Evolutionary conservation across 2,113 vertebrate genomes (phyloP).

Genomic region (Phocoena sinus): DNA sequence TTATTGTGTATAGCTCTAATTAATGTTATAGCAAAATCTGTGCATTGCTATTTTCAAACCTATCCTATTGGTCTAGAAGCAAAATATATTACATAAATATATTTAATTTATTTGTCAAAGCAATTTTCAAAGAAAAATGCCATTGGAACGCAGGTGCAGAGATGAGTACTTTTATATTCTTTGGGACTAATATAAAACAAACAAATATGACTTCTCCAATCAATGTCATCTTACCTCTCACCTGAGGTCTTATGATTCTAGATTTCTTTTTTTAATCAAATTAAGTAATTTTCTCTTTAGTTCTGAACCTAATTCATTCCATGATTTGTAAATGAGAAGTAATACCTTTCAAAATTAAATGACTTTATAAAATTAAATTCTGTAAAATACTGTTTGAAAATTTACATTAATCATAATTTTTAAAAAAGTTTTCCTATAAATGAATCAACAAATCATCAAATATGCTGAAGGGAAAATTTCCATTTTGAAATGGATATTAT

Average conservation of each 20-base stretch:
- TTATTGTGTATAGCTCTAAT: background rate
- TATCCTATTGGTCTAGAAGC: background rate
- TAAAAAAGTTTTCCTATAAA: background rate
- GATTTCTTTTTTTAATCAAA: constrained; percentile 8
- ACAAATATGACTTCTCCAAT: constrained; percentile 39
- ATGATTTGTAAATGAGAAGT: background rate
- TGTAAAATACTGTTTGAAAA: constrained; percentile 8
- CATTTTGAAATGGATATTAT: background rate
- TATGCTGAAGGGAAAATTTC: background rate
- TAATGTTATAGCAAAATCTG: background rate
- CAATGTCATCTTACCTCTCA: background rate
- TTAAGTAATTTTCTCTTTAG: constrained; percentile 43
- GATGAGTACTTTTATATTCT: constrained; percentile 51
- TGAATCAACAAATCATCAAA: background rate
- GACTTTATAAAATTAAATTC: background rate
- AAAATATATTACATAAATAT: background rate
- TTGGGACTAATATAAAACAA: constrained; percentile 39
- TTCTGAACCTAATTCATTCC: background rate
- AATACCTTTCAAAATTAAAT: background rate
- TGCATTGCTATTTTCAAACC: background rate
- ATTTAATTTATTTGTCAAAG: background rate
- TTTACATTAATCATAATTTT: background rate
- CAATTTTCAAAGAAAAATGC: constrained; percentile 48
- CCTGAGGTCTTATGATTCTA: constrained; percentile 45
- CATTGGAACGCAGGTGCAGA: constrained; percentile 48